Percentiles rank a stretch among this genome's conserved stretches.
Conservation (phyloP, 2,113 vertebrate species). For the Menura novaehollandiae region DNA sequence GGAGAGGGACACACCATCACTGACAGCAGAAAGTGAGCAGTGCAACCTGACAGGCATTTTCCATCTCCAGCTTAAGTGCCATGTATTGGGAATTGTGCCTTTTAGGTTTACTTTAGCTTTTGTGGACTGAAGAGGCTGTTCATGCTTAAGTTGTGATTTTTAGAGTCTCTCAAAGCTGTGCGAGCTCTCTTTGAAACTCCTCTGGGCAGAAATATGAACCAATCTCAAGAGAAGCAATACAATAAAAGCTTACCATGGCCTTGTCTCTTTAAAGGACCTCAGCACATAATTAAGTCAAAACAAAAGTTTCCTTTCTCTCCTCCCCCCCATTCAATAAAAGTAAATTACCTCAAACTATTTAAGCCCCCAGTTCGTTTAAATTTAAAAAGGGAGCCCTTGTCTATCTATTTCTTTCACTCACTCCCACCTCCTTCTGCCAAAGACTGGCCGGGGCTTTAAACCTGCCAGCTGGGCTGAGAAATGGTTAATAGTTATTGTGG, state of each 20-base stretch:
- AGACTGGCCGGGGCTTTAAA: conserved; percentile 59
- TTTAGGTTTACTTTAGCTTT: neutral
- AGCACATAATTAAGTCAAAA: conserved; percentile 49
- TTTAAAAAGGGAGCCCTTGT: conserved; percentile 49
- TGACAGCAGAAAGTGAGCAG: neutral
- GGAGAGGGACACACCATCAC: neutral
- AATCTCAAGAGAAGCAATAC: neutral
- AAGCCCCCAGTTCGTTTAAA: conserved; percentile 41
- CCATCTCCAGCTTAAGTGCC: neutral
- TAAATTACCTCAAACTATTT: conserved; percentile 63
- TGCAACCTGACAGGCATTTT: neutral
- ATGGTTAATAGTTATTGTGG: conserved; percentile 75
- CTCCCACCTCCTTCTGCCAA: conserved; percentile 53
- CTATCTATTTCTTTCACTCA: conserved; percentile 39
- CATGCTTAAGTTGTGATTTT: neutral
- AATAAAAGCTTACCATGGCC: neutral
- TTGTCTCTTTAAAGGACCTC: conserved; percentile 24
- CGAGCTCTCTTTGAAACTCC: neutral
- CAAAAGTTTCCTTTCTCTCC: conserved; percentile 29
- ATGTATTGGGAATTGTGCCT: neutral
- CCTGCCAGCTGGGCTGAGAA: conserved; percentile 73
- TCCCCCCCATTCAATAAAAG: conserved; percentile 40
- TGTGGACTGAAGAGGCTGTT: neutral
- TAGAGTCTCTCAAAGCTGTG: rapidly evolving
- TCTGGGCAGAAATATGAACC: conserved; percentile 22